These are phyloP conservation scores for Cantharis flavilabris DNA, from an alignment of 2,888 invertebrate genomes.

Conservation along the genomic window DNA sequence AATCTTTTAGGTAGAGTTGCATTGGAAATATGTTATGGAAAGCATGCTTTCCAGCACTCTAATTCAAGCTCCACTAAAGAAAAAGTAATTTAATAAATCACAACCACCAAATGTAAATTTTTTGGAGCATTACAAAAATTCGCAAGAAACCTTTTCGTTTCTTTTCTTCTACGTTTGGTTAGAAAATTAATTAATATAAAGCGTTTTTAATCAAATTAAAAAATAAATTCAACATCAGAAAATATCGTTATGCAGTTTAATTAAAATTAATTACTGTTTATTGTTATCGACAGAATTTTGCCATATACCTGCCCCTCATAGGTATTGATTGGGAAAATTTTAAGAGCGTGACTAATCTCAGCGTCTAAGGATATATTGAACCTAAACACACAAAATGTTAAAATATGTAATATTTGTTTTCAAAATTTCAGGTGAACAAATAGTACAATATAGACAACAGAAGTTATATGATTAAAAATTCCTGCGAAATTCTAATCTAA, in stretches of 20 bases:
- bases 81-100: background rate
- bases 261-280: background rate
- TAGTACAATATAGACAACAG: background rate
- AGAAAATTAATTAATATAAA: too few species aligned
- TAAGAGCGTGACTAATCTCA: background rate
- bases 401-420: background rate
- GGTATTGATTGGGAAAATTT: background rate
- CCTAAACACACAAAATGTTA: background rate
- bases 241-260: background rate
- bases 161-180: too few species aligned
- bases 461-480: background rate
- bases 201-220: too few species aligned
- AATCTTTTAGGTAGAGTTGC: background rate
- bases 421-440: background rate
- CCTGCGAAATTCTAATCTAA: too few species aligned
- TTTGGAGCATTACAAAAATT: background rate
- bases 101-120: background rate
- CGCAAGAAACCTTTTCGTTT: background rate
- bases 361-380: background rate
- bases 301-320: background rate
- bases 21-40: background rate
- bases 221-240: background rate
- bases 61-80: background rate
- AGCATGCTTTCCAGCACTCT: background rate
- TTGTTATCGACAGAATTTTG: background rate